Evolutionary conservation across 2,888 invertebrate genomes (phyloP).

Genomic region (Morpho deidamia): DNA sequence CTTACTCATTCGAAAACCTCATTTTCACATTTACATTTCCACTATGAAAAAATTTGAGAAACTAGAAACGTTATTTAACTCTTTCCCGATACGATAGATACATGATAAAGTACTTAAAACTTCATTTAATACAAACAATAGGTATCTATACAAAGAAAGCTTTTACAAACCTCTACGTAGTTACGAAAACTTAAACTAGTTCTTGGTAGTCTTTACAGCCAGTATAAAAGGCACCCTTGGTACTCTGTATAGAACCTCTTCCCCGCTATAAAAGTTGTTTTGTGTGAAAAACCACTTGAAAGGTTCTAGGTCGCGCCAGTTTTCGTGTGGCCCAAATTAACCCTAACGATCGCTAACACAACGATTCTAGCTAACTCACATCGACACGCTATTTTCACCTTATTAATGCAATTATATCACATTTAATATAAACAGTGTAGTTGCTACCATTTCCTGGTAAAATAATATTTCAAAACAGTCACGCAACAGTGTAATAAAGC

Average conservation of each 20-base stretch:
- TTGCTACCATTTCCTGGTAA: constrained; percentile 11
- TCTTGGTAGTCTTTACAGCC: neutral
- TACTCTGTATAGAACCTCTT: neutral
- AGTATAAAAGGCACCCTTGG: neutral
- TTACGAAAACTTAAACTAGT: too few species aligned
- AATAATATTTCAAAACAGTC: constrained; percentile 8
- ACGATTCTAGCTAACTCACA: constrained; percentile 12
- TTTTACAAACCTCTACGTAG: too few species aligned
- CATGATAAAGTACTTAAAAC: too few species aligned
- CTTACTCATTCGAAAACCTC: too few species aligned
- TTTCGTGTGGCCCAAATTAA: constrained; percentile 25
- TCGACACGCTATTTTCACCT: constrained; percentile 8
- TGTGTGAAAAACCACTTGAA: constrained; percentile 18
- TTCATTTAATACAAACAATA: too few species aligned
- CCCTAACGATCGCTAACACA: constrained; percentile 26
- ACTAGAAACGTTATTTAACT: too few species aligned
- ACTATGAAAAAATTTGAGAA: too few species aligned
- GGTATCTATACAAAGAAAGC: too few species aligned
- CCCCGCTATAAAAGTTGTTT: constrained; percentile 10
- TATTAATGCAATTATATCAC: constrained; percentile 24
- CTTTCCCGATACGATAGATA: too few species aligned
- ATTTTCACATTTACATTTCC: too few species aligned
- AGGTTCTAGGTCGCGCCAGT: constrained; percentile 20
- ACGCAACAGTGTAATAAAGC: constrained; percentile 13
- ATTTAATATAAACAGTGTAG: constrained; percentile 18